A percentile compares a stretch with the other conserved stretches of the same genome.
phyloP scores from a whole-genome alignment of 1,140 invertebrate species.

The Antheraea pernyi region DNA sequence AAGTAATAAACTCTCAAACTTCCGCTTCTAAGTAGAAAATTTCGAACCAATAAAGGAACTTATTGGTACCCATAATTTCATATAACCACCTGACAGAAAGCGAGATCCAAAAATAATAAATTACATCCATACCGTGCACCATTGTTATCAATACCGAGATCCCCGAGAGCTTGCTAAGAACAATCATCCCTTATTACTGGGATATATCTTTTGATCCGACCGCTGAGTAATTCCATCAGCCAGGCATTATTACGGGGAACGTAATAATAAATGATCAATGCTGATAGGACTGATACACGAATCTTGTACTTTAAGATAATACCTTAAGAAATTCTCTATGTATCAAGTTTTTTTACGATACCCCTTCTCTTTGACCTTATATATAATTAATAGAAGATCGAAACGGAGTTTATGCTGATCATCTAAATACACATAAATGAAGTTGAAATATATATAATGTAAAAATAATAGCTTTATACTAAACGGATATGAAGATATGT shows the following conservation, averaged over 20 bases:
- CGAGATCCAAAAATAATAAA: constrained; percentile 3
- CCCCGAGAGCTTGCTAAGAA: constrained; percentile 3
- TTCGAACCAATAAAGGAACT: constrained; percentile 1
- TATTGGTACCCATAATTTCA: background rate
- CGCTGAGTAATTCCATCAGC: constrained; percentile 3
- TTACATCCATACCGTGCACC: background rate
- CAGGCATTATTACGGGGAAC: background rate
- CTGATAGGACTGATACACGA: background rate
- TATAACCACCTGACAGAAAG: background rate
- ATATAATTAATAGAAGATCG: no score
- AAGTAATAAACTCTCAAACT: background rate
- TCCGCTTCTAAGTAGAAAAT: background rate
- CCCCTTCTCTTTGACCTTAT: no score
- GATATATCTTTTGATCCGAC: constrained; percentile 2
- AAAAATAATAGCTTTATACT: no score
- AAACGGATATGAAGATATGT: no score
- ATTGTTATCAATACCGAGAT: constrained; percentile 1
- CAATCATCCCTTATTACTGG: constrained; percentile 1
- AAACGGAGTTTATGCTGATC: no score
- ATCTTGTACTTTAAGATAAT: background rate
- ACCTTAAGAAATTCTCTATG: background rate
- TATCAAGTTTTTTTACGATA: no score
- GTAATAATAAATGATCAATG: constrained; percentile 5
- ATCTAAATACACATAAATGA: no score
- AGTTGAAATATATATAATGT: no score